A percentile compares a stretch with the other conserved stretches of the same genome.
Evolutionary conservation across 2,113 vertebrate genomes (phyloP).

Genomic region (Ophiodon elongatus): DNA sequence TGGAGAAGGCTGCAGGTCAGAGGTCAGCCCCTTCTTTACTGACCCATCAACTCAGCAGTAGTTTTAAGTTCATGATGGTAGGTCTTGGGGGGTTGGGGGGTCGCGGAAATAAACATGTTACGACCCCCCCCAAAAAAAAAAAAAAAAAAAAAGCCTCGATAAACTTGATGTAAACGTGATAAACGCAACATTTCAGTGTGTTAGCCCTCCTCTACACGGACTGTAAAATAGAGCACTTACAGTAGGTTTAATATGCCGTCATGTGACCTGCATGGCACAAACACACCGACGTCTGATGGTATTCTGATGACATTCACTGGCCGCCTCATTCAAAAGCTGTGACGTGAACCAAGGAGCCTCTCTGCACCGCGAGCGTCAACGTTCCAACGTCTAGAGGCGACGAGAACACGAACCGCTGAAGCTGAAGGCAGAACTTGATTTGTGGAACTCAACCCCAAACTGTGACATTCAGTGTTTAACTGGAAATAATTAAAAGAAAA

Average conservation of each 20-base stretch:
- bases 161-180: conserved; percentile 65
- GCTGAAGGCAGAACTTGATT: not conserved
- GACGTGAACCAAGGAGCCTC: not conserved
- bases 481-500: not conserved
- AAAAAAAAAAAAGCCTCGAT: not conserved
- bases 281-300: not conserved
- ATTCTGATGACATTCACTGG: conserved; percentile 12
- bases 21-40: conserved; percentile 21
- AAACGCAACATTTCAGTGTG: conserved; percentile 27
- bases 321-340: conserved; percentile 35
- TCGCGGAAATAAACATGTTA: not conserved
- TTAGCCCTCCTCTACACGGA: not conserved
- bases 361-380: not conserved
- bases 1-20: conserved; percentile 59
- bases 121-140: fast-evolving
- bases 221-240: not conserved
- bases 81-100: not conserved
- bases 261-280: not conserved
- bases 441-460: not conserved
- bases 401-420: not conserved
- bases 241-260: not conserved
- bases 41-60: not conserved
- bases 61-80: not conserved
- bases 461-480: not conserved
- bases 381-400: too few relatives aligned